phyloP scores from a whole-genome alignment of 2,113 vertebrate species.

The Nanorana parkeri region DNA sequence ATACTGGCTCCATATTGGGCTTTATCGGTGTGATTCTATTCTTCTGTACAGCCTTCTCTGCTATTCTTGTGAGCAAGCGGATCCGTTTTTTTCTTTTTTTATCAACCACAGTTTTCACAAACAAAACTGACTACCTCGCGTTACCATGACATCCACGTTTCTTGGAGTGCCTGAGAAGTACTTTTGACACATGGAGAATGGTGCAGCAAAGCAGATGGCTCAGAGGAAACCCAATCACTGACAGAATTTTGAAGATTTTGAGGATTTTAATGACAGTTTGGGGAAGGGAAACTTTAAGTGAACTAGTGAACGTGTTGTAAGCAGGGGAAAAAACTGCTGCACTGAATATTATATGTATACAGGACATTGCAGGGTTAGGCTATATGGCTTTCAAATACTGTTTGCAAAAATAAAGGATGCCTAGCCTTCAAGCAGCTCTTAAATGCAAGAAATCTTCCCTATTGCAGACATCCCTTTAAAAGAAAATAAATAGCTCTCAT shows the following conservation, averaged over 20 bases:
- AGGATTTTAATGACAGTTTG: conserved; percentile 33
- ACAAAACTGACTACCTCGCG: conserved; percentile 45
- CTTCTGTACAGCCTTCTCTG: background rate
- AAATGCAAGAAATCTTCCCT: background rate
- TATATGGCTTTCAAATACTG: background rate
- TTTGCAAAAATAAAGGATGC: background rate
- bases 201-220: conserved; percentile 43
- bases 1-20: background rate
- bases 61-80: conserved; percentile 1
- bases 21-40: background rate
- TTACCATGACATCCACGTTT: conserved; percentile 53
- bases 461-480: conserved; percentile 8
- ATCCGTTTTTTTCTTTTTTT: conserved; percentile 17
- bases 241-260: conserved; percentile 23
- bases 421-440: conserved; percentile 2
- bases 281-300: background rate
- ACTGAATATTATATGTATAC: background rate
- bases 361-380: background rate
- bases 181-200: conserved; percentile 29
- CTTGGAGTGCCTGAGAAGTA: conserved; percentile 41
- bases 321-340: background rate
- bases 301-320: background rate
- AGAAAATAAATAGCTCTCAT: conserved; percentile 54
- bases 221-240: conserved; percentile 1
- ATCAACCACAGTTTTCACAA: conserved; percentile 38